Base-by-base conservation (phyloP, 2,888 invertebrate species). In the Leptura quadrifasciata region DNA sequence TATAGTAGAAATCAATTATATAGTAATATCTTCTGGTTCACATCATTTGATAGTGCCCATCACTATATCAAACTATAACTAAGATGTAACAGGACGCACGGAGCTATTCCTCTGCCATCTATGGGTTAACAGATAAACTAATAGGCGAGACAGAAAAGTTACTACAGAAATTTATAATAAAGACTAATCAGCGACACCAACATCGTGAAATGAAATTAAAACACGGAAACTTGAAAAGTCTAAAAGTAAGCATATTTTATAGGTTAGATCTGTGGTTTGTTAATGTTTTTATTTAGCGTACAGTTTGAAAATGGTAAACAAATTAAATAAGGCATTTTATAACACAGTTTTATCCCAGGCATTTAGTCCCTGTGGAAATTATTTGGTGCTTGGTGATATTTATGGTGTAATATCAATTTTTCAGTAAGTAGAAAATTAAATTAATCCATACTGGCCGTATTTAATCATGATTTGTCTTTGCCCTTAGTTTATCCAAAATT, bases 321-420 rank as follows among this genome's bases (percentile, higher is more conserved):
- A 87, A 83, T 79, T 87, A 72, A 87, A 88, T 71, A 94, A 93
- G 90, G 91, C 91, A 69, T 91, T 93, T 82, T 97, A 97, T 85
- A 96, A 95, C 80, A 96, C 96, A 52, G 92, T 97, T 63, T 91
- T 96, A 79, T 93, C 94, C 31, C 96, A 97, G 89, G 91, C 94
- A 0, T 94, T 96, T 88, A 96, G 97, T 0, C 94, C 95, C 0
- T 96, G 96, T 87, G 95, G 96, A 6, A 94, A 94, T 87, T 96
- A 93, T 89, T 91, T 97, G 70, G 91, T 95, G 74, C 94, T 95
- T 80, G 96, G 96, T 18, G 96, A 95, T 89, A 94, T 95, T 84
- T 96, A 95, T 87, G 97, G 97, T 5, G 93, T 94, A 86, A 91
- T 97, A 71, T 95, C 95, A 35, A 90, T 96, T 70, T 96, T 94